Evolutionary conservation across 2,113 vertebrate species (phyloP).

Genomic region (Nesospiza acunhae): DNA sequence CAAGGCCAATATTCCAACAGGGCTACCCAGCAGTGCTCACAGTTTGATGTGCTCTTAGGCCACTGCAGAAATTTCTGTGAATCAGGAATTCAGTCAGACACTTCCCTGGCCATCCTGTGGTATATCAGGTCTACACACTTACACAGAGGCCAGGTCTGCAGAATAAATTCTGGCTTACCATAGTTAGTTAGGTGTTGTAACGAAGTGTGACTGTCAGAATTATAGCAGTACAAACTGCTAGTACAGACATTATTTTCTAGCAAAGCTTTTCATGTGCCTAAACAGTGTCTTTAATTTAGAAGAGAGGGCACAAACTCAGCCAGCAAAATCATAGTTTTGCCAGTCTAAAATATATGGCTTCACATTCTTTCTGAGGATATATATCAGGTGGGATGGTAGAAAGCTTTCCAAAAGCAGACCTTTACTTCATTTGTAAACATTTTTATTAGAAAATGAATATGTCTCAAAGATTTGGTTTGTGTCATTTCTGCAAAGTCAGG

Average conservation of each 20-base stretch:
- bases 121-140: not conserved
- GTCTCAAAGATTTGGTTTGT: not conserved
- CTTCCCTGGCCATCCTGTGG: not conserved
- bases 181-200: not conserved
- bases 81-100: not conserved
- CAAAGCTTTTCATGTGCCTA: not conserved
- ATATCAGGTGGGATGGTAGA: not conserved
- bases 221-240: not conserved
- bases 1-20: not conserved
- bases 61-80: not conserved
- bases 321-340: not conserved
- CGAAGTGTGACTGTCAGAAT: not conserved
- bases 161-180: not conserved
- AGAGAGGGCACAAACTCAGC: not conserved
- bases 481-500: not conserved
- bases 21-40: not conserved
- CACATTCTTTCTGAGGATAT: not conserved
- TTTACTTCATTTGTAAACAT: conserved; percentile 34
- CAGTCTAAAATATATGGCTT: not conserved
- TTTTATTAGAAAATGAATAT: conserved; percentile 18
- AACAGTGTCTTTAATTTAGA: not conserved
- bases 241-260: not conserved
- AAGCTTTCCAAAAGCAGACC: not conserved
- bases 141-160: not conserved
- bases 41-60: not conserved